A percentile compares a stretch with the other conserved stretches of the same genome.
phyloP scores from a whole-genome alignment of 23 tunicate genomes.

The Botrylloides violaceus region DNA sequence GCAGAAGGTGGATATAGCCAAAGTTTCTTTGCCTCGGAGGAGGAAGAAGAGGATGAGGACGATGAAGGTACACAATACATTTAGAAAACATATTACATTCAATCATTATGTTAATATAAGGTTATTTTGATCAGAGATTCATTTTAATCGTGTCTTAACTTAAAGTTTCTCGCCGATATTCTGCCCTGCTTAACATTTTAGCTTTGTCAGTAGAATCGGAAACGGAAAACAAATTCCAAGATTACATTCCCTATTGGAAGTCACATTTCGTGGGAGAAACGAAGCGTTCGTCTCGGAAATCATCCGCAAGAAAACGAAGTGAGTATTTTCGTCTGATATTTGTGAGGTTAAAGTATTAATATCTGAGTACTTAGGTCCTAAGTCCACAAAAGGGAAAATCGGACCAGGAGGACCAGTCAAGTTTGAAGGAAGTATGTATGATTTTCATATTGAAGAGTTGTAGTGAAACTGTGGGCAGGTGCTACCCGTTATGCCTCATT shows the following conservation, averaged over 20 bases:
- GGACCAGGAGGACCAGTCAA: not conserved
- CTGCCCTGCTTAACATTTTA: no score
- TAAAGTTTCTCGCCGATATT: no score
- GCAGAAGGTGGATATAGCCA: not conserved
- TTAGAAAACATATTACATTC: no score
- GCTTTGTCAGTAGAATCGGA: not conserved
- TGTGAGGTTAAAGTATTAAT: not conserved
- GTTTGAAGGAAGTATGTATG: not conserved
- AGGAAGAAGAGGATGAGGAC: not conserved
- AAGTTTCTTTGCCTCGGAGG: not conserved
- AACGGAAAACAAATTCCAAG: slow-evolving; percentile 18
- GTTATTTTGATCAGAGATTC: no score
- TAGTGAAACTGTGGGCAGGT: no score
- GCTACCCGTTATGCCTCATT: no score
- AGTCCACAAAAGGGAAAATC: not conserved
- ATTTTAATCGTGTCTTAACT: no score
- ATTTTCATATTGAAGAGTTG: not conserved
- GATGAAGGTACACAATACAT: no score
- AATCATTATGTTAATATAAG: not conserved
- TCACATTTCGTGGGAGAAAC: not conserved
- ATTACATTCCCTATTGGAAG: slow-evolving; percentile 42
- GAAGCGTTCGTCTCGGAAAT: not conserved
- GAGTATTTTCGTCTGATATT: not conserved
- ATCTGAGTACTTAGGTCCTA: not conserved
- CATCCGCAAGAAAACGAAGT: not conserved